A percentile compares a stretch with the other conserved stretches of the same genome.
These are phyloP conservation scores for Drymodes brunneopygia DNA, from an alignment of 2,113 vertebrate genomes.

Conservation along the genomic window DNA sequence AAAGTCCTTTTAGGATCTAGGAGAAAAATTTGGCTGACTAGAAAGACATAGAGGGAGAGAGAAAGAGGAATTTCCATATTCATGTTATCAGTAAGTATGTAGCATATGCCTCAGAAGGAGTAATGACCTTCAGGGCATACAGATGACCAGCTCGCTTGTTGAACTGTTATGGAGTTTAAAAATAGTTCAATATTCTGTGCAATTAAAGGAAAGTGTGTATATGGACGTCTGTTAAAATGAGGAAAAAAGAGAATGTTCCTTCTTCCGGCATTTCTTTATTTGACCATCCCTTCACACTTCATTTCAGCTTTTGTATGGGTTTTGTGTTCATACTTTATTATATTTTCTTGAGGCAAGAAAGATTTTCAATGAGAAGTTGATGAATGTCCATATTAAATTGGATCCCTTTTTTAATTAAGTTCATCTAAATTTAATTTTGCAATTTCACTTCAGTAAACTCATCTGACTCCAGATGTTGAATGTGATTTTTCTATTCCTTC, in stretches of 20 bases:
- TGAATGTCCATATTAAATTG: slow-evolving; percentile 76
- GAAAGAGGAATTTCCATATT: neutral
- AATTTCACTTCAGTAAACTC: slow-evolving; percentile 83
- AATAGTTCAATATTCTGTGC: slow-evolving; percentile 16
- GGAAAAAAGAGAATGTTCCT: neutral
- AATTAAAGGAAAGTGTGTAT: neutral
- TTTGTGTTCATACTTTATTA: slow-evolving; percentile 61
- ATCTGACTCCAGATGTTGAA: slow-evolving; percentile 81
- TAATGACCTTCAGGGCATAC: neutral
- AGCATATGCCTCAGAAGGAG: neutral
- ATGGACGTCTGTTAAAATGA: neutral
- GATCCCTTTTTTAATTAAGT: slow-evolving; percentile 79
- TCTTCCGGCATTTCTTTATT: slow-evolving; percentile 10
- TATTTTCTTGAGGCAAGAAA: slow-evolving; percentile 65
- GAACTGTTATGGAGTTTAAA: neutral
- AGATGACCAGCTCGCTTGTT: slow-evolving; percentile 12
- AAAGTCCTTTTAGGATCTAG: neutral
- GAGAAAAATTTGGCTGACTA: neutral
- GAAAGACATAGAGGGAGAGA: neutral
- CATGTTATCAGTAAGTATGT: neutral
- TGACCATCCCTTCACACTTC: slow-evolving; percentile 57
- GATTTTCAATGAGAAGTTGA: slow-evolving; percentile 70
- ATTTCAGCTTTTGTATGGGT: slow-evolving; percentile 54
- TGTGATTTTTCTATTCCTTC: slow-evolving; percentile 72
- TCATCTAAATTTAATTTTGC: slow-evolving; percentile 87